A percentile compares a stretch with the other conserved stretches of the same genome.
Conservation (phyloP, 2,797 vertebrate species). For the Notamacropus eugenii region DNA sequence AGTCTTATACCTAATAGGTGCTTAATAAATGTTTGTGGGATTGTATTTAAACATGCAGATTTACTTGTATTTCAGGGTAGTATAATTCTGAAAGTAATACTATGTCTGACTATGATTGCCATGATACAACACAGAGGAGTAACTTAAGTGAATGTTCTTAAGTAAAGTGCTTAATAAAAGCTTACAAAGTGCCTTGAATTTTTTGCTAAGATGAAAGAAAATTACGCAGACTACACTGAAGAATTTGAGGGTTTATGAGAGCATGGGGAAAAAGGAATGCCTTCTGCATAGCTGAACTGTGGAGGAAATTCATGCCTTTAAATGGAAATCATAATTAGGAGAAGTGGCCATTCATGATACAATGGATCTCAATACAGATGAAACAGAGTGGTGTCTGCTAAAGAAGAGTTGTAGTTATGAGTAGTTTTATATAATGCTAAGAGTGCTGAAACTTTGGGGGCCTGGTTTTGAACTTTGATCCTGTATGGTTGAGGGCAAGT, state of each 20-base stretch:
- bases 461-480: background rate
- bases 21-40: background rate
- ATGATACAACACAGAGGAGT: background rate
- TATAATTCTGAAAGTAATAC: background rate
- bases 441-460: background rate
- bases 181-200: constrained; percentile 35
- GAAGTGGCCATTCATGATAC: constrained; percentile 27
- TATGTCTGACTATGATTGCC: background rate
- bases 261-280: constrained; percentile 51
- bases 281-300: constrained; percentile 30
- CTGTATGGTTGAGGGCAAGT: background rate
- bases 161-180: constrained; percentile 16
- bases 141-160: background rate
- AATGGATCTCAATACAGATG: background rate
- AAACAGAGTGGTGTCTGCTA: background rate
- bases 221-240: constrained; percentile 27
- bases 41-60: background rate
- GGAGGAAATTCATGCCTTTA: constrained; percentile 51
- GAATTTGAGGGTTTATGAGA: constrained; percentile 47
- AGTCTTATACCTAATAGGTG: background rate
- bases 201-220: constrained; percentile 50
- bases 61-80: background rate
- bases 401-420: constrained; percentile 11
- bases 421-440: background rate
- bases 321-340: constrained; percentile 55